A percentile compares a stretch with the other conserved stretches of the same genome.
phyloP scores from a whole-genome alignment of 2,113 vertebrate genomes.

The Clarias batrachus region DNA sequence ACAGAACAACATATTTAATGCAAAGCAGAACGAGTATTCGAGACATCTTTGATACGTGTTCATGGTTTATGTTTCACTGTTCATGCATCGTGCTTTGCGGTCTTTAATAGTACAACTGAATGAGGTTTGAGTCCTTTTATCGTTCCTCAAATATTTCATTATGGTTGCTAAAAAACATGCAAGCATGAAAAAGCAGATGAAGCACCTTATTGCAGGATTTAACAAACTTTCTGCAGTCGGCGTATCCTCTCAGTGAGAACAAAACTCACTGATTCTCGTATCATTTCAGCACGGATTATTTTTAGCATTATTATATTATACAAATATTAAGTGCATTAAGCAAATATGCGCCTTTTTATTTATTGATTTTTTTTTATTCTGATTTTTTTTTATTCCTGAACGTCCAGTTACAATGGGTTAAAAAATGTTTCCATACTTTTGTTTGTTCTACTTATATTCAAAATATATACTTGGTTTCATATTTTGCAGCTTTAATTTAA shows the following conservation, averaged over 20 bases:
- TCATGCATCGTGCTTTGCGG: not conserved
- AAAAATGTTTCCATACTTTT: slow-evolving; percentile 5
- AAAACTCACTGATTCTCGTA: not conserved
- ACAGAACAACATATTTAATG: slow-evolving; percentile 8
- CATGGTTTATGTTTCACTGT: not conserved
- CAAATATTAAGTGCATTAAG: not conserved
- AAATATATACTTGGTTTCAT: not conserved
- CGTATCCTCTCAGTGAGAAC: not conserved
- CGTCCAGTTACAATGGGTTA: not conserved
- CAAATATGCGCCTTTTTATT: not conserved
- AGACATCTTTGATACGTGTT: not conserved
- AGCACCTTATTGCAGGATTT: not conserved
- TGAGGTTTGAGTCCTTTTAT: not conserved
- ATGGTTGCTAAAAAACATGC: slow-evolving; percentile 8
- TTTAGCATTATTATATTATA: not conserved
- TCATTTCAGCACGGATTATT: not conserved
- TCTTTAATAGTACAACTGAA: not conserved
- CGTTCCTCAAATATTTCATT: not conserved
- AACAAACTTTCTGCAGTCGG: not conserved
- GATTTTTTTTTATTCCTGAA: not conserved
- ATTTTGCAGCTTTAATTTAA: not conserved
- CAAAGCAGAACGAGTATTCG: not conserved
- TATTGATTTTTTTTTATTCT: not conserved
- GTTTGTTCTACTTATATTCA: not conserved
- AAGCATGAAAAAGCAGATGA: not conserved